phyloP scores from a whole-genome alignment of 92 coral and sea anemone species.

The Umimayanthus chanpuru region DNA sequence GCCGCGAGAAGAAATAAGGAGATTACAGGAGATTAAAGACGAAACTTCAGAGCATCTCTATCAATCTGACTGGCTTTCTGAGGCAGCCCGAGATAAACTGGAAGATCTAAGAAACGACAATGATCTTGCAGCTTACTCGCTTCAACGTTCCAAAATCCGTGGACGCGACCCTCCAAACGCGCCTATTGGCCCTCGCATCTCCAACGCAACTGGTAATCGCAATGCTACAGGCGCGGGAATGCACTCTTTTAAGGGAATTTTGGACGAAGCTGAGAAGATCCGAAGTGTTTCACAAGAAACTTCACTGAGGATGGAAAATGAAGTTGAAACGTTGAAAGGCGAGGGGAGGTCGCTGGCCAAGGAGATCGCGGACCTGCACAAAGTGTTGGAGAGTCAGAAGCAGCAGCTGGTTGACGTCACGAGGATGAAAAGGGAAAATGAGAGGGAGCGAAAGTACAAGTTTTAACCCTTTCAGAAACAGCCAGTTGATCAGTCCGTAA shows the following conservation, averaged over 20 bases:
- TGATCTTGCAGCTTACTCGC: slow-evolving; percentile 32
- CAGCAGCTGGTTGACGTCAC: slow-evolving; percentile 57
- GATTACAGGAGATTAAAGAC: slow-evolving; percentile 66
- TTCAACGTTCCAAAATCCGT: not conserved
- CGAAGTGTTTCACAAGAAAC: slow-evolving; percentile 55
- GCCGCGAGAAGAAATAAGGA: slow-evolving; percentile 50
- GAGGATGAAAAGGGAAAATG: slow-evolving; percentile 58
- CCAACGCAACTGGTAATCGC: not conserved
- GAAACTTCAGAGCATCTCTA: slow-evolving; percentile 60
- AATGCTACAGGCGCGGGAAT: not conserved
- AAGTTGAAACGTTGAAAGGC: slow-evolving; percentile 54
- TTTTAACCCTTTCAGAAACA: not conserved
- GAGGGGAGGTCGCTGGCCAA: slow-evolving; percentile 79
- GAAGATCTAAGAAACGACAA: slow-evolving; percentile 37
- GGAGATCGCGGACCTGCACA: slow-evolving; percentile 73
- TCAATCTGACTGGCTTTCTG: slow-evolving; percentile 62
- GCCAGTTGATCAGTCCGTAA: no score
- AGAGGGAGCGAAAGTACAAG: slow-evolving; percentile 33
- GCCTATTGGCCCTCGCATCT: not conserved
- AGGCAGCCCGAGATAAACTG: slow-evolving; percentile 56
- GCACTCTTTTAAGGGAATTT: slow-evolving; percentile 34
- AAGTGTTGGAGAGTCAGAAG: slow-evolving; percentile 72
- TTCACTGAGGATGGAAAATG: slow-evolving; percentile 74
- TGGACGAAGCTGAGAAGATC: slow-evolving; percentile 70
- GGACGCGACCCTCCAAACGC: not conserved